A percentile compares a stretch with the other conserved stretches of the same genome.
phyloP scores from a whole-genome alignment of 2,888 invertebrate genomes.

The Perizoma flavofasciatum region DNA sequence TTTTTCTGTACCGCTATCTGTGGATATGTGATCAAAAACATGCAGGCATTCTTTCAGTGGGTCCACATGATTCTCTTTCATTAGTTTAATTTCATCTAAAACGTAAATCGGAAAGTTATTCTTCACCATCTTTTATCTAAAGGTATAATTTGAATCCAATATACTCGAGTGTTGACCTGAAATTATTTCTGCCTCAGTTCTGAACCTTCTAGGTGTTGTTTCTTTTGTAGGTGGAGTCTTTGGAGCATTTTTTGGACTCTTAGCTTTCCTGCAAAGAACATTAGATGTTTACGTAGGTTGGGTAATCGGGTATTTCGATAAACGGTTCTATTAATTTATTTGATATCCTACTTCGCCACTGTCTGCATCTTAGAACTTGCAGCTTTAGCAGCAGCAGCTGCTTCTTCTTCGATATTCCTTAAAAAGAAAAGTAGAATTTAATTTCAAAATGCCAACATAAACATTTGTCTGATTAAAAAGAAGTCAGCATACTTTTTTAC shows the following conservation, averaged over 20 bases:
- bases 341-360: conserved; percentile 49
- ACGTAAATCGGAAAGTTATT: neutral
- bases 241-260: conserved; percentile 51
- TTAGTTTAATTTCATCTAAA: conserved; percentile 63
- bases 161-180: conserved; percentile 48
- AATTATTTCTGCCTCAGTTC: conserved; percentile 69
- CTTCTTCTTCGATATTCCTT: conserved; percentile 59
- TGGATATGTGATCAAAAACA: conserved; percentile 43
- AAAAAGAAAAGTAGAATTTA: conserved; percentile 28
- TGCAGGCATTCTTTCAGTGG: conserved; percentile 63
- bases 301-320: no score
- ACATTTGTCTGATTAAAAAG: neutral
- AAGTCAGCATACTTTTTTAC: conserved; percentile 55
- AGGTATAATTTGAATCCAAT: neutral
- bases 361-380: conserved; percentile 36
- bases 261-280: conserved; percentile 53
- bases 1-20: conserved; percentile 45
- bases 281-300: no score
- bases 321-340: no score
- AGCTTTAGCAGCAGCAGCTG: conserved; percentile 47
- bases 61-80: conserved; percentile 62
- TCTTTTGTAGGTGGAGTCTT: conserved; percentile 40
- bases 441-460: neutral
- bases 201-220: conserved; percentile 47
- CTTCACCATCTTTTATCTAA: neutral